Evolutionary conservation across 2,888 invertebrate genomes (phyloP), one percentile per base, ranked within the genome.

Genomic region (Hetaerina titia): DNA sequence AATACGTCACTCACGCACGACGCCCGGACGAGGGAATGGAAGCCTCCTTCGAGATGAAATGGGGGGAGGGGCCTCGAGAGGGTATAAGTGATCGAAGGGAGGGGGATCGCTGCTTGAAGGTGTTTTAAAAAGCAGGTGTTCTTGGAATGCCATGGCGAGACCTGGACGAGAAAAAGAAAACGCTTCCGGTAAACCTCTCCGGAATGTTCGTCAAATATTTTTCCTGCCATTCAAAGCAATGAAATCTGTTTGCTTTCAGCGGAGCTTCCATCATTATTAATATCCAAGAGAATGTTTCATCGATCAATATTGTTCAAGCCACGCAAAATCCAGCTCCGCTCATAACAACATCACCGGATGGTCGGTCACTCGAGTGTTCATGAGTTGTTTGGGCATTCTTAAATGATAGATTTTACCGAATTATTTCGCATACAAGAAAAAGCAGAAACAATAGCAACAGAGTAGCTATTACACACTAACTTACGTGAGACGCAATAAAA

Each of bases 91-190:
- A 22, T 19, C 81, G 81, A 81, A 25, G 4, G n/a, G 81, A 31
- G 11, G 11, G 22, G 11, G 11, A 31, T 81, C 81, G 25, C 81
- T 81, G 81, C 81, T 81, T n/a, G 81, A 25, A 81, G 81, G 81
- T 81, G 81, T 81, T 81, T 81, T 81, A 81, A 81, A 81, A 81
- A 31, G 81, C 81, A 81, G 81, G 81, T 81, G 81, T 81, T 81
- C 81, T 81, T 11, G 25, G 81, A 81, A 81, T n/a, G 31, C 81
- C 81, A 5, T 31, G 81, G 81, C 81, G 81, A 81, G 31, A 13
- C 25, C 81, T 11, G 81, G 22, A 22, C 81, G 31, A 31, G 74
- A 31, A 31, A 81, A 31, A 22, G 81, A 81, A 81, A 31, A 81
- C 31, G 81, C 81, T 81, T 81, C 81, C 81, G 81, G 81, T 81